Base-by-base conservation (phyloP, 2,888 invertebrate species). In the Oxycera nigricornis region DNA sequence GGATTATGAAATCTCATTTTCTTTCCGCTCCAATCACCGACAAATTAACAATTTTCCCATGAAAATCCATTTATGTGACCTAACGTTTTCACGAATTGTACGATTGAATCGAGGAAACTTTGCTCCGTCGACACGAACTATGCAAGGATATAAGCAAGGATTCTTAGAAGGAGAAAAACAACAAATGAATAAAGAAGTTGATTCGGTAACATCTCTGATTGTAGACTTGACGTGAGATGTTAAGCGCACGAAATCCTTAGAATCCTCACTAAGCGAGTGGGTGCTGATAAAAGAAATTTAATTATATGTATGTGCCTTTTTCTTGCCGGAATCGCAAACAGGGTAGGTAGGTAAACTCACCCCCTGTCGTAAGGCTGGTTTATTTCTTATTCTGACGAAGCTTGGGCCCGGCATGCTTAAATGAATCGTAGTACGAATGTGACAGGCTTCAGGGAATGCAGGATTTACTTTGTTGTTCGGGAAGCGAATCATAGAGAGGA, bases 281-380 rank as follows among this genome's bases (percentile, higher is more conserved):
- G 62, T 62, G 20, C 62, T 62, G 62, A 35, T 62, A 35, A 62
- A 62, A 62, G 62, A 62, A 62, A 62, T 62, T 62, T 62, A 62
- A 62, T 62, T 62, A 62, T 62, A 35, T 62, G 9, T 35, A 20
- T 39, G 62, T 20, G 3, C 22, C 30, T 26, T 30, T 9, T 62
- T 20, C 24, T 24, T 55, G 7, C 20, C 17, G 24, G 62, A 39
- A 31, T 11, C 7, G 59, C 22, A 28, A 30, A 24, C 14, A 55
- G 17, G 7, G 52, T 59, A n/a, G n/a, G n/a, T n/a, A n/a, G 59
- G 30, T 59, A 59, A 28, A 28, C 59, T 59, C 59, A 28, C 28
- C 46, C 39, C 7, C 39, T 14, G 14, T 14, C 39, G 39, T 1
- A 39, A 39, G n/a, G n/a, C n/a, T n/a, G n/a, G n/a, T 24, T 30